Evolutionary conservation across 2,797 vertebrate species (phyloP).

Genomic region (Notolabrus celidotus): DNA sequence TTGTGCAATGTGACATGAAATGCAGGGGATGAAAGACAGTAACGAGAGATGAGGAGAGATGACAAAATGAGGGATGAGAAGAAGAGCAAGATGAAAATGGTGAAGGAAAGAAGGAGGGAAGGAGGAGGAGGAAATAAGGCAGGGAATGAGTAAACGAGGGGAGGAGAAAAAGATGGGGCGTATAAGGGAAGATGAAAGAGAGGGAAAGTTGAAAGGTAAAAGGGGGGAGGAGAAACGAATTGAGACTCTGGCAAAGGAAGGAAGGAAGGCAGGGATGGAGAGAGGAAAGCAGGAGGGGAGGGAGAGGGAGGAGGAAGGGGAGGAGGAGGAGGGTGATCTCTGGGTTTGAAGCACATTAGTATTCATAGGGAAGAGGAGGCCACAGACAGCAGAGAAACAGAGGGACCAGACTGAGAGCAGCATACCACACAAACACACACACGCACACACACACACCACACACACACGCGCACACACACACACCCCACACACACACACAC

Average conservation of each 20-base stretch:
- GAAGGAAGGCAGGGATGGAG: constrained; percentile 50
- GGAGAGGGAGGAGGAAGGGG: constrained; percentile 54
- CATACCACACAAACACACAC: constrained; percentile 53
- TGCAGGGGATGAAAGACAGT: constrained; percentile 9
- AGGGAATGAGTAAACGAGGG: constrained; percentile 51
- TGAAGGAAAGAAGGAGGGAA: constrained; percentile 30
- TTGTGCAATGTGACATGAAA: constrained; percentile 43
- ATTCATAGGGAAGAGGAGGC: constrained; percentile 86
- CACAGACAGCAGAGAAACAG: constrained; percentile 84
- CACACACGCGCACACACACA: constrained; percentile 52
- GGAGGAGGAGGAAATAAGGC: constrained; percentile 54
- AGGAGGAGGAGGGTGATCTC: constrained; percentile 84
- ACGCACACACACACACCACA: constrained; percentile 31
- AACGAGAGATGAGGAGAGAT: constrained; percentile 21
- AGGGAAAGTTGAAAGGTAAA: constrained; percentile 79
- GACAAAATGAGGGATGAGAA: constrained; percentile 31
- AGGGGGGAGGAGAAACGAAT: constrained; percentile 67
- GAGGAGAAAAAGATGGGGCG: constrained; percentile 66
- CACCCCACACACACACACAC: constrained; percentile 58
- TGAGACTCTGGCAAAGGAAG: constrained; percentile 68
- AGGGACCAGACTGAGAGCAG: constrained; percentile 80
- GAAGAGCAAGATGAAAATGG: constrained; percentile 38
- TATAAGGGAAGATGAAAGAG: constrained; percentile 69
- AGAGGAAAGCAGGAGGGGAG: constrained; percentile 52
- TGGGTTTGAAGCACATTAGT: constrained; percentile 86